Conservation (phyloP, 2,113 vertebrate species). For the Phoenicopterus ruber region DNA sequence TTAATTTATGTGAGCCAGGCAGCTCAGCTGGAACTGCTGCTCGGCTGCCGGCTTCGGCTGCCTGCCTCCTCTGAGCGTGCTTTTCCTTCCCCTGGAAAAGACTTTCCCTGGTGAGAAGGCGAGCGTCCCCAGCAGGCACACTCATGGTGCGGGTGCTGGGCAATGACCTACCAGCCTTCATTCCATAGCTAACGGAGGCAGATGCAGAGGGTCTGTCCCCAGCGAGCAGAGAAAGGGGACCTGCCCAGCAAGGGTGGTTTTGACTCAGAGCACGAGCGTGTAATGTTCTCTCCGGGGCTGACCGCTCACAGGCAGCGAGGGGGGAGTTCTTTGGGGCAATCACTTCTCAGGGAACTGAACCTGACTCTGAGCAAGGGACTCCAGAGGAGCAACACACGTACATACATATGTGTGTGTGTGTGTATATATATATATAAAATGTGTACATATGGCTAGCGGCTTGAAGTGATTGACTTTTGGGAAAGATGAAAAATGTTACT, state of each 20-base stretch:
- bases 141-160: not conserved
- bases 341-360: not conserved
- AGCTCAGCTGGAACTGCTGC: slow-evolving; percentile 4
- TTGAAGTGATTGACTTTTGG: slow-evolving; percentile 44
- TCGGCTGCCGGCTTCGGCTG: not conserved
- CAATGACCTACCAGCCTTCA: not conserved
- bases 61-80: not conserved
- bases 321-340: not conserved
- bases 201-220: not conserved
- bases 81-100: not conserved
- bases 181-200: rapidly evolving
- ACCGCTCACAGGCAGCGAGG: rapidly evolving
- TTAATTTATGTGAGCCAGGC: not conserved
- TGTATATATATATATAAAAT: not conserved
- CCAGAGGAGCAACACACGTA: not conserved
- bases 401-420: rapidly evolving
- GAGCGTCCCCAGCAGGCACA: rapidly evolving
- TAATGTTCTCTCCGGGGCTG: rapidly evolving
- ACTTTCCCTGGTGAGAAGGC: not conserved
- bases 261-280: not conserved
- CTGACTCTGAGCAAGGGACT: not conserved
- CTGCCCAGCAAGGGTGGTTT: not conserved
- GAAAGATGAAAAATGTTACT: slow-evolving; percentile 47
- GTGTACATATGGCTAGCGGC: not conserved
- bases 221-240: not conserved